Evolutionary conservation across 2,797 vertebrate genomes (phyloP).

Genomic region (Myotis vivesi): DNA sequence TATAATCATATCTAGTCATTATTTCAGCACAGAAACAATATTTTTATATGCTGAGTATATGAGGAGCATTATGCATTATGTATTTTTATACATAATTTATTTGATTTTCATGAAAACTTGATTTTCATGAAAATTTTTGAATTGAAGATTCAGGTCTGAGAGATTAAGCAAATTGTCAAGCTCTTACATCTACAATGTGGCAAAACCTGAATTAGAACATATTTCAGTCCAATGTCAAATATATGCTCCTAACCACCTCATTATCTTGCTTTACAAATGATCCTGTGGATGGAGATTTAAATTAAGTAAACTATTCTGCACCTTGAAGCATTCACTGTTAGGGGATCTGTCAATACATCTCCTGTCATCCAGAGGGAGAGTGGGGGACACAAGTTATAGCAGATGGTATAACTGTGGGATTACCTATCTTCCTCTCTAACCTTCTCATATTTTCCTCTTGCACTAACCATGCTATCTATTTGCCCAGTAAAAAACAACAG

Average conservation of each 20-base stretch:
- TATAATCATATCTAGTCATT: not conserved
- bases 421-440: not conserved
- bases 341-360: not conserved
- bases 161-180: not conserved
- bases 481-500: not conserved
- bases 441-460: not conserved
- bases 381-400: not conserved
- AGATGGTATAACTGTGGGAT: not conserved
- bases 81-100: not conserved
- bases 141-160: not conserved
- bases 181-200: not conserved
- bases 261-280: not conserved
- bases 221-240: constrained; percentile 20
- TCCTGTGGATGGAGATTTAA: not conserved
- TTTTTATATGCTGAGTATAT: not conserved
- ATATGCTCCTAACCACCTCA: not conserved
- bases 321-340: not conserved
- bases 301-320: not conserved
- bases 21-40: not conserved
- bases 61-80: not conserved
- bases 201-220: not conserved
- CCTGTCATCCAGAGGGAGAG: too few relatives aligned
- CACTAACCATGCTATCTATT: not conserved
- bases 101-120: not conserved
- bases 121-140: not conserved